A percentile compares a stretch with the other conserved stretches of the same genome.
Evolutionary conservation across 2,113 vertebrate species (phyloP).

Genomic region (Calypte anna): DNA sequence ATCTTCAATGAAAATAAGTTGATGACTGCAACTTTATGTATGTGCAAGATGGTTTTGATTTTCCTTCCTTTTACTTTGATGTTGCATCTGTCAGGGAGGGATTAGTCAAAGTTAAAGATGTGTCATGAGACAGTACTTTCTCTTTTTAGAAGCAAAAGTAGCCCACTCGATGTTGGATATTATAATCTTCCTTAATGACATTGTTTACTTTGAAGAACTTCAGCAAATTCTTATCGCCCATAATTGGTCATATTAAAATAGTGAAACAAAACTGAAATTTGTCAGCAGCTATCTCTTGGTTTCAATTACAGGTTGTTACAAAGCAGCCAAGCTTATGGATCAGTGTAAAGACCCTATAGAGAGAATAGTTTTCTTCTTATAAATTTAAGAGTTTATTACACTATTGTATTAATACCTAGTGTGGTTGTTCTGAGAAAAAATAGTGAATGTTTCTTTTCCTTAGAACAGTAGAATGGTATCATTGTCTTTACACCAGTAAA

Average conservation of each 20-base stretch:
- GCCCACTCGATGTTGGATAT: neutral
- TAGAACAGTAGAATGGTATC: neutral
- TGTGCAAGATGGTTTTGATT: neutral
- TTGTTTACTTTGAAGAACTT: neutral
- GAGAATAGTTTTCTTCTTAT: neutral
- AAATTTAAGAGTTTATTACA: neutral
- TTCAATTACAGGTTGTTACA: neutral
- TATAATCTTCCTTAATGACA: neutral
- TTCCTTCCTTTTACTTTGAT: slow-evolving; percentile 4
- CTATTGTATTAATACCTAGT: neutral
- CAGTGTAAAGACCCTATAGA: neutral
- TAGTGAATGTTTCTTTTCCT: neutral
- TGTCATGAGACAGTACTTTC: neutral
- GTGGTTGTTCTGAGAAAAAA: neutral
- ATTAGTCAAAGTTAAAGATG: slow-evolving; percentile 9
- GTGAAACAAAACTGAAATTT: neutral
- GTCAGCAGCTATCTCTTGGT: neutral
- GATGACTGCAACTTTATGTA: neutral
- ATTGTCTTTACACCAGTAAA: neutral
- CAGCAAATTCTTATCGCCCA: neutral
- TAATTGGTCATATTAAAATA: neutral
- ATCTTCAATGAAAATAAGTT: neutral
- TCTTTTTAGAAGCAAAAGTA: neutral
- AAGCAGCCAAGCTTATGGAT: neutral
- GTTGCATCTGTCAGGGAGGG: neutral